These are phyloP conservation scores for Clarias macrocephalus DNA, from an alignment of 2,113 vertebrate species.

Conservation along the genomic window DNA sequence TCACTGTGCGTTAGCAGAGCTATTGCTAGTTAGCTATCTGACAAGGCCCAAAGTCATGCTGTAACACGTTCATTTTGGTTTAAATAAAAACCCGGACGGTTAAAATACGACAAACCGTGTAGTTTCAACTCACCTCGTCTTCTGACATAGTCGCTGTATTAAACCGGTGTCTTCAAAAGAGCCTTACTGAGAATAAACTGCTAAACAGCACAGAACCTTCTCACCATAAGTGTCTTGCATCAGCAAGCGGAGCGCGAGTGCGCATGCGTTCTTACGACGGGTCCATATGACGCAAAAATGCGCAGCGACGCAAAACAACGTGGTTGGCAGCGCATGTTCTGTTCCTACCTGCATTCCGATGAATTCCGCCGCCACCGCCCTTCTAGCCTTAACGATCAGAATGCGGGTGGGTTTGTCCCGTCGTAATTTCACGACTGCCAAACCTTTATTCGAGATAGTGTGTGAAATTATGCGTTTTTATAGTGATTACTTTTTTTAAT, in stretches of 20 bases:
- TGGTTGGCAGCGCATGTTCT: neutral
- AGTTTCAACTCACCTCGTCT: slow-evolving; percentile 70
- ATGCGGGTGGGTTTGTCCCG: neutral
- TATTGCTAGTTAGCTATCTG: neutral
- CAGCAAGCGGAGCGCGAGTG: slow-evolving; percentile 56
- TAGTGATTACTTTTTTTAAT: neutral
- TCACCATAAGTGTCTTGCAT: slow-evolving; percentile 69
- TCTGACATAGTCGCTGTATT: slow-evolving; percentile 72
- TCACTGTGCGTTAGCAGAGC: neutral
- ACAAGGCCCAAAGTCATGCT: slow-evolving; percentile 31
- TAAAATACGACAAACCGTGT: neutral
- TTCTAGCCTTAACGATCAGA: neutral
- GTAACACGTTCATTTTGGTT: neutral
- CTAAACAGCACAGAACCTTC: slow-evolving; percentile 34
- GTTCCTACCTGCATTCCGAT: neutral
- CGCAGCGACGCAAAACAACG: neutral
- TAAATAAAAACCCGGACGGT: neutral
- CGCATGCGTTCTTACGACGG: slow-evolving; percentile 60
- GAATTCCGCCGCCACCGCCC: neutral
- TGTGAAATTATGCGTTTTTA: neutral
- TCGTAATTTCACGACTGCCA: neutral
- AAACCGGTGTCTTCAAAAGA: neutral
- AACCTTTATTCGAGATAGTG: neutral
- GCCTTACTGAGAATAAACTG: neutral
- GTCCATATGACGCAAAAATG: slow-evolving; percentile 35